phyloP scores from a whole-genome alignment of 1,140 invertebrate genomes.

The Phymastichus coffea region DNA sequence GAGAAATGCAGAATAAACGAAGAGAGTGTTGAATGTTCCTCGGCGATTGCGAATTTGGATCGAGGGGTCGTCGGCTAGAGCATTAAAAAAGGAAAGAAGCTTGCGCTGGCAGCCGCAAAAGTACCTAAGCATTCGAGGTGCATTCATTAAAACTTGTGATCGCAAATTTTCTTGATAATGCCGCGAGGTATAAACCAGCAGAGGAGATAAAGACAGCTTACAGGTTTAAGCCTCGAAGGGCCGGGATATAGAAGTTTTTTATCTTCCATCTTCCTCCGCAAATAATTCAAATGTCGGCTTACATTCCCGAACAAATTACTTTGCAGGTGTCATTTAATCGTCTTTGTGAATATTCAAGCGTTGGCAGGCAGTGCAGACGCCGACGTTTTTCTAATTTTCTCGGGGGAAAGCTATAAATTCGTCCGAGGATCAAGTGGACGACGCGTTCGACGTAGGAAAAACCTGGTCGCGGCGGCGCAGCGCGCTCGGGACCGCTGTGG shows the following conservation, averaged over 20 bases:
- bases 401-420: too few species aligned
- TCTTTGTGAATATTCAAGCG: not conserved
- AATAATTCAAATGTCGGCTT: conserved; percentile 2
- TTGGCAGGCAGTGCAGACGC: too few species aligned
- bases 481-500: too few species aligned
- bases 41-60: too few species aligned
- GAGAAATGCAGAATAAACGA: too few species aligned
- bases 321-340: not conserved
- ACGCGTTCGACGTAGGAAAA: too few species aligned
- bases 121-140: not conserved
- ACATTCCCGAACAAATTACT: conserved; percentile 1
- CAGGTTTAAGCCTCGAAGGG: not conserved
- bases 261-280: not conserved
- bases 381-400: too few species aligned
- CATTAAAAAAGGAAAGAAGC: too few species aligned
- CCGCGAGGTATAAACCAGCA: not conserved
- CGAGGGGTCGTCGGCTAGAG: too few species aligned
- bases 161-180: conserved; percentile 5
- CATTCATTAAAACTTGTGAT: conserved; percentile 5
- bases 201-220: conserved; percentile 1
- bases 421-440: too few species aligned
- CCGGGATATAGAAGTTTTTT: not conserved
- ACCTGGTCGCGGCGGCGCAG: too few species aligned
- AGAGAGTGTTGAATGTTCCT: too few species aligned
- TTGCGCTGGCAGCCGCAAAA: not conserved